Percentiles rank a stretch among this genome's conserved stretches.
phyloP scores from a whole-genome alignment of 2,113 vertebrate species.

The Colaptes auratus region DNA sequence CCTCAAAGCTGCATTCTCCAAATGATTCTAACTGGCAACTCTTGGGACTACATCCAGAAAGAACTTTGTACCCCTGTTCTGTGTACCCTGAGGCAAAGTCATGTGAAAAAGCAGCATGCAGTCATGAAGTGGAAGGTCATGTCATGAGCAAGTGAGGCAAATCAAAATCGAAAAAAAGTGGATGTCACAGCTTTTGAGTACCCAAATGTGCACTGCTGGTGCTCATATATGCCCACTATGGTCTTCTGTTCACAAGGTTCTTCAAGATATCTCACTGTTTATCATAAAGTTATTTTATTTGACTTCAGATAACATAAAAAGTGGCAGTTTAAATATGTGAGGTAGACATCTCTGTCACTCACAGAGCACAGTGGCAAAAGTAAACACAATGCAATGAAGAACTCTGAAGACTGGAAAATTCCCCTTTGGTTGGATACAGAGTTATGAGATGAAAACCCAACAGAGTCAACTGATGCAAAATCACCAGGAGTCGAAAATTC shows the following conservation, averaged over 20 bases:
- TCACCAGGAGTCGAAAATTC: not conserved
- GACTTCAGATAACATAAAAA: not conserved
- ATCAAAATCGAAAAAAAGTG: not conserved
- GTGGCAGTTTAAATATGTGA: not conserved
- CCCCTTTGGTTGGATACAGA: not conserved
- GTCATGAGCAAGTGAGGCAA: not conserved
- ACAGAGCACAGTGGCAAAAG: not conserved
- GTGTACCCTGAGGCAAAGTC: not conserved
- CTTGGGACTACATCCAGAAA: not conserved
- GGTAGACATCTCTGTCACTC: not conserved
- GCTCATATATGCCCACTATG: not conserved
- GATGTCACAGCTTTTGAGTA: not conserved
- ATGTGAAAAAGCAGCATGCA: not conserved
- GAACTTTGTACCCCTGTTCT: not conserved
- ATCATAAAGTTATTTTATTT: not conserved
- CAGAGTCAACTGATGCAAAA: not conserved
- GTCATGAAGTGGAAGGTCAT: not conserved
- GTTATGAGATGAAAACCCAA: not conserved
- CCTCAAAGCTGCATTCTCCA: not conserved
- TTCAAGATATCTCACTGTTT: not conserved
- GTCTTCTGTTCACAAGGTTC: not conserved
- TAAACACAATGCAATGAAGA: not conserved
- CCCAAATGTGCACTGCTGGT: not conserved
- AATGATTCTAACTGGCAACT: not conserved
- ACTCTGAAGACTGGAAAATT: not conserved